Percentiles rank a stretch among this genome's conserved stretches.
Evolutionary conservation across 2,797 vertebrate genomes (phyloP).

Genomic region (Manis crassicaudata): DNA sequence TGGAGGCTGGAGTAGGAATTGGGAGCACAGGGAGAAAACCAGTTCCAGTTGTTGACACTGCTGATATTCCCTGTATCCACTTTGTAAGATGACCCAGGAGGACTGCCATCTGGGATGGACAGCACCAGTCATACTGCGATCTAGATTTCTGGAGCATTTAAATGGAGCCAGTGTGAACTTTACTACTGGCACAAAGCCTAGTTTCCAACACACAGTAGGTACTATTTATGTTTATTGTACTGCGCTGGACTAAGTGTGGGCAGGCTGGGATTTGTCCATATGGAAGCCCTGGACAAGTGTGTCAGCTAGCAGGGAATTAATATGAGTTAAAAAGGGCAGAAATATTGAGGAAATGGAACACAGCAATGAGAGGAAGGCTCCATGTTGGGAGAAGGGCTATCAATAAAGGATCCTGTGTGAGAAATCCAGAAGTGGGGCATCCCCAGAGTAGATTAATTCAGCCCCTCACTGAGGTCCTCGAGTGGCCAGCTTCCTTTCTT

Average conservation of each 20-base stretch:
- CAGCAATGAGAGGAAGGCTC: not conserved
- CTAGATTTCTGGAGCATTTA: conserved; percentile 24
- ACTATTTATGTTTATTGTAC: not conserved
- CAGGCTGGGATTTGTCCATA: not conserved
- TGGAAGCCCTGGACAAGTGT: not conserved
- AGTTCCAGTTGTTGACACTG: not conserved
- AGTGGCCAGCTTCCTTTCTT: not conserved
- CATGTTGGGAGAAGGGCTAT: not conserved
- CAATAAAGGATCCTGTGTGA: not conserved
- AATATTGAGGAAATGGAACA: not conserved
- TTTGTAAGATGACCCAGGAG: not conserved
- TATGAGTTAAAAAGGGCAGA: not conserved
- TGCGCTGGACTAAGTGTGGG: not conserved
- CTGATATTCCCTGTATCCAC: not conserved
- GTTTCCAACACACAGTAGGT: not conserved
- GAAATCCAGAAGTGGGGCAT: not conserved
- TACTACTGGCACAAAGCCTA: not conserved
- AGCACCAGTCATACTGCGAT: not conserved
- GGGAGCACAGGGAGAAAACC: not conserved
- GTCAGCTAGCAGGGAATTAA: not conserved
- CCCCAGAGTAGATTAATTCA: not conserved
- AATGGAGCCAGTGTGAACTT: not conserved
- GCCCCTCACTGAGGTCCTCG: not conserved
- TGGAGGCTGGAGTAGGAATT: not conserved
- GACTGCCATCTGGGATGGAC: not conserved